Evolutionary conservation across 2,113 vertebrate genomes (phyloP).

Genomic region (Echinops telfairi): DNA sequence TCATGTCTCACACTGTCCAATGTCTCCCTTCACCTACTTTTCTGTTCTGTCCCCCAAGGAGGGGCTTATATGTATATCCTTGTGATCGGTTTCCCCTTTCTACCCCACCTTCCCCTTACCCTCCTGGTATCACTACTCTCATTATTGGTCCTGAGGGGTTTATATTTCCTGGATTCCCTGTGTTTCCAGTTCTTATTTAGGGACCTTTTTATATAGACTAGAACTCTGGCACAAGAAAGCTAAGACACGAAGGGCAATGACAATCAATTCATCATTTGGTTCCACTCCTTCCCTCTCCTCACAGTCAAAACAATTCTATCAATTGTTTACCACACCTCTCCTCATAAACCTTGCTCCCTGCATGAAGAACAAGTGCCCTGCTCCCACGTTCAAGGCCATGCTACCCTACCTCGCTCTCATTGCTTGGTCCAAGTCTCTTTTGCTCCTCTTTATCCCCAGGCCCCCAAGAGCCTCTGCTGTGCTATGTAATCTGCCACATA

Average conservation of each 20-base stretch:
- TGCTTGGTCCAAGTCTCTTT: background rate
- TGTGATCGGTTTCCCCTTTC: no score
- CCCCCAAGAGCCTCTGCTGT: background rate
- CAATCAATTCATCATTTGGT: background rate
- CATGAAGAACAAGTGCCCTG: background rate
- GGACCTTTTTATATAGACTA: background rate
- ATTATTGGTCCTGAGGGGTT: background rate
- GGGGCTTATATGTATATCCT: no score
- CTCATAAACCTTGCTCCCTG: background rate
- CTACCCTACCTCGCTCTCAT: background rate
- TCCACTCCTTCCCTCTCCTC: background rate
- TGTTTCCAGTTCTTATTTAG: conserved; percentile 12
- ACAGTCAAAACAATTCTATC: background rate
- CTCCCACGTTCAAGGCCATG: background rate
- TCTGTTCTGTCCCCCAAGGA: no score
- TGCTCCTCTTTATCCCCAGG: background rate
- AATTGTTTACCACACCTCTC: background rate
- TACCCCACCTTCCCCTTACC: no score
- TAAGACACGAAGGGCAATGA: background rate
- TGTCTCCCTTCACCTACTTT: no score
- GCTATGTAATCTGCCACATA: background rate
- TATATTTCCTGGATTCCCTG: background rate
- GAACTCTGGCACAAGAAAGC: background rate
- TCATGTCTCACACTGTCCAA: no score
- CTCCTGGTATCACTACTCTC: no score